Evolutionary conservation across 2,113 vertebrate species (phyloP).

Genomic region (Indicator maculatus): DNA sequence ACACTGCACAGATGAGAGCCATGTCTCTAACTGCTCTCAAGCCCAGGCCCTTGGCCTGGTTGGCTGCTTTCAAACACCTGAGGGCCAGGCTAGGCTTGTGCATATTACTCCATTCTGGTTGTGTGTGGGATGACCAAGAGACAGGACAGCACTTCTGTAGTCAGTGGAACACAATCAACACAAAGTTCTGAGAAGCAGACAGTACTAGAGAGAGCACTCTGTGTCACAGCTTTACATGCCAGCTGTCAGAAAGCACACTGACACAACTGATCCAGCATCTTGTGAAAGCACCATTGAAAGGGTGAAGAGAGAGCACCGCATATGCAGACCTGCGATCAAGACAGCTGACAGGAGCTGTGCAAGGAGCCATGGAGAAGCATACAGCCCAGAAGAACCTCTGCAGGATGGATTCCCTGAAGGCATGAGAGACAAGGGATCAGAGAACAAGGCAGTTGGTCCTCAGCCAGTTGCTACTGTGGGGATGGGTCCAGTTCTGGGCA

Average conservation of each 20-base stretch:
- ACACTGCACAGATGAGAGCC: not conserved
- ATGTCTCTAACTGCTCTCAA: not conserved
- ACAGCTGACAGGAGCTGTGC: not conserved
- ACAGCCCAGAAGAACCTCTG: slow-evolving; percentile 7
- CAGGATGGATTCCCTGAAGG: slow-evolving; percentile 42
- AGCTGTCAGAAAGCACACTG: not conserved
- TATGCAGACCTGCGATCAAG: not conserved
- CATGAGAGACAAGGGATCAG: not conserved
- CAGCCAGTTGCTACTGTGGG: not conserved
- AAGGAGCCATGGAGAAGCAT: slow-evolving; percentile 6
- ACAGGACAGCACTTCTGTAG: not conserved
- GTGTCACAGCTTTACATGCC: not conserved
- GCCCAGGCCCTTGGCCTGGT: not conserved
- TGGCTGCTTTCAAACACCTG: not conserved
- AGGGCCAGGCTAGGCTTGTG: not conserved
- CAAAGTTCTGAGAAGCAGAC: not conserved
- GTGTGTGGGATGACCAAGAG: not conserved
- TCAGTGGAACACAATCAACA: not conserved
- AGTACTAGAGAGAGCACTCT: not conserved
- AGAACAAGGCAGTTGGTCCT: not conserved
- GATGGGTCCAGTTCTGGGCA: not conserved
- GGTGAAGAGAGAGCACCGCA: slow-evolving; percentile 15
- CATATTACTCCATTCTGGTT: not conserved
- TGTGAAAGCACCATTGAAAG: slow-evolving; percentile 60
- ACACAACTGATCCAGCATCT: slow-evolving; percentile 40